These are phyloP conservation scores for Arenaria interpres DNA, from an alignment of 2,113 vertebrate species.

Conservation along the genomic window DNA sequence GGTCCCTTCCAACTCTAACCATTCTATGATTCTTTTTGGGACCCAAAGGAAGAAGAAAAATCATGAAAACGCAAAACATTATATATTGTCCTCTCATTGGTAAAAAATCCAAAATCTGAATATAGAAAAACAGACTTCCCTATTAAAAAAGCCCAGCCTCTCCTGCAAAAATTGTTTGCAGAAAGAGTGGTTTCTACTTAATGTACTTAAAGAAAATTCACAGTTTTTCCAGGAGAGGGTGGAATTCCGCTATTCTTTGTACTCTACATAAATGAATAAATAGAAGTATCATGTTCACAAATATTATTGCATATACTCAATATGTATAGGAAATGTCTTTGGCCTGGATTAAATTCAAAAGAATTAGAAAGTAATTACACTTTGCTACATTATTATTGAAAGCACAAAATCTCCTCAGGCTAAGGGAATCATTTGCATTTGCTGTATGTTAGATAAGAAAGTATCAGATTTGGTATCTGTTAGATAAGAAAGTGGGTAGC, in stretches of 20 bases:
- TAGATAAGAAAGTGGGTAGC: constrained; percentile 47
- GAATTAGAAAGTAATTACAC: constrained; percentile 23
- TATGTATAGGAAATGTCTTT: not conserved
- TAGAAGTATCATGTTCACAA: not conserved
- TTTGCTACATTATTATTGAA: not conserved
- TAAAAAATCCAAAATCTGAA: not conserved
- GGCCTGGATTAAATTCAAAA: constrained; percentile 36
- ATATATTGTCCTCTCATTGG: not conserved
- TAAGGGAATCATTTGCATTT: constrained; percentile 29
- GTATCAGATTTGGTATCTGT: not conserved
- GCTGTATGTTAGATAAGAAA: constrained; percentile 31
- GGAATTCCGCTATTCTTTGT: constrained; percentile 42
- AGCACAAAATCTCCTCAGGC: constrained; percentile 29
- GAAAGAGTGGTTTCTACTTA: not conserved
- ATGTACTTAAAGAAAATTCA: not conserved
- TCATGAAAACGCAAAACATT: not conserved
- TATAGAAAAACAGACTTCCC: not conserved
- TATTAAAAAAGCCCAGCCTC: not conserved
- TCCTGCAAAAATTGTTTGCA: not conserved
- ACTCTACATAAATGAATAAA: not conserved
- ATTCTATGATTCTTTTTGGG: not conserved
- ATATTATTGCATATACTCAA: not conserved
- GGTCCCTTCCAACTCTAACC: no score
- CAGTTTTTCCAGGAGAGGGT: constrained; percentile 63
- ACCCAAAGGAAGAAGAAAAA: not conserved